Evolutionary conservation across 2,797 vertebrate genomes (phyloP), one percentile per base, ranked within the genome.

Genomic region (Chiroxiphia lanceolata): DNA sequence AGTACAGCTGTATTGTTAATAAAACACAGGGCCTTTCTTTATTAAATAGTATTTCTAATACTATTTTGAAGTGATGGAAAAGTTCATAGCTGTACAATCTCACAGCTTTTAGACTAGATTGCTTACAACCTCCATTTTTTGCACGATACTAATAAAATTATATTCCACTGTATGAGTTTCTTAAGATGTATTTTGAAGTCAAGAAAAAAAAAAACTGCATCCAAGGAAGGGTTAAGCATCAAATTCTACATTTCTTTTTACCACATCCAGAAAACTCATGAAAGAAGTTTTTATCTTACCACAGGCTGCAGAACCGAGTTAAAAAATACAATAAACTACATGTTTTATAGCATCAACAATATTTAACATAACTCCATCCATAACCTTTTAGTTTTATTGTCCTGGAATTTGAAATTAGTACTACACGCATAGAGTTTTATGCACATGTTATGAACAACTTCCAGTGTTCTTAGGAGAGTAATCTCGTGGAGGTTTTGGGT

Each of bases 111-210:
- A 80, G 8, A 71, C 3, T 15, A 57, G 14, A 85, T 26, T 67
- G 44, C 8, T 78, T n/a, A 42, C 0, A 1, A 13, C 12, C 19
- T 57, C 59, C 1, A 1, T 8, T 77, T 92, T 85, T 63, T 11
- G 5, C 26, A 47, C 8, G 5, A 22, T 10, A 19, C 8, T 31
- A 65, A 16, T 45, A 56, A 74, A 76, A 86, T 72, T 54, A 23
- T 31, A 19, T 85, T 94, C 31, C 20, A 31, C 5, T 15, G 6
- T 33, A n/a, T 68, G 53, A 64, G 11, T 48, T 60, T 64, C 51
- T 64, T 70, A 59, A 67, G 34, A n/a, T 17, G 15, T 33, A 72
- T 75, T 90, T 83, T 84, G 47, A 84, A 56, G 19, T 40, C 4
- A 17, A 60, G 38, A 71, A 50, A 63, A 70, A 63, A 70, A 5